Conservation (phyloP, 2,797 vertebrate species). For the Pseudomugil tenellus region DNA sequence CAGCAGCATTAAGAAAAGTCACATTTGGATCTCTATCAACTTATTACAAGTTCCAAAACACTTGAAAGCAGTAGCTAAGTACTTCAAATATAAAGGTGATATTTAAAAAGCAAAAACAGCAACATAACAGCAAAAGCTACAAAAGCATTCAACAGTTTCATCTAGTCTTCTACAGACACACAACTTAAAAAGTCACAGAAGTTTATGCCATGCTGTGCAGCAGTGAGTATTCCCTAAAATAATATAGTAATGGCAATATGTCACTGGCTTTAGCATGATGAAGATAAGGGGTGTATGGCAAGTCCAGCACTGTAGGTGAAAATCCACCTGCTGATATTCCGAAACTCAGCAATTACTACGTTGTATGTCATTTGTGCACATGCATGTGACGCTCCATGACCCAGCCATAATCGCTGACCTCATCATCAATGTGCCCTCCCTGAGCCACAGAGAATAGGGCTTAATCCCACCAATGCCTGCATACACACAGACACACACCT, state of each 20-base stretch:
- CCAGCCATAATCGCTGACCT: constrained; percentile 59
- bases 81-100: background rate
- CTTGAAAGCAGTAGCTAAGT: background rate
- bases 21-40: too few species aligned
- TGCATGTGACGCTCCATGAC: constrained; percentile 31
- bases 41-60: background rate
- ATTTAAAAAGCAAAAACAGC: background rate
- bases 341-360: background rate
- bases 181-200: constrained; percentile 13
- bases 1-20: background rate
- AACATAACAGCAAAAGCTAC: background rate
- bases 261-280: background rate
- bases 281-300: background rate
- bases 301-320: background rate
- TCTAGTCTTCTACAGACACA: too few species aligned
- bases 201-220: background rate
- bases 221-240: background rate
- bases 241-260: background rate
- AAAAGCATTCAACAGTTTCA: too few species aligned
- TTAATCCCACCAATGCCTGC: constrained; percentile 42
- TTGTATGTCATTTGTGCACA: constrained; percentile 6
- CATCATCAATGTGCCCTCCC: constrained; percentile 38
- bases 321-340: constrained; percentile 2
- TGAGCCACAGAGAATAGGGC: constrained; percentile 35
- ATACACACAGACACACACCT: constrained; percentile 13